Evolutionary conservation across 2,888 invertebrate species (phyloP).

Genomic region (Cataglyphis livida): DNA sequence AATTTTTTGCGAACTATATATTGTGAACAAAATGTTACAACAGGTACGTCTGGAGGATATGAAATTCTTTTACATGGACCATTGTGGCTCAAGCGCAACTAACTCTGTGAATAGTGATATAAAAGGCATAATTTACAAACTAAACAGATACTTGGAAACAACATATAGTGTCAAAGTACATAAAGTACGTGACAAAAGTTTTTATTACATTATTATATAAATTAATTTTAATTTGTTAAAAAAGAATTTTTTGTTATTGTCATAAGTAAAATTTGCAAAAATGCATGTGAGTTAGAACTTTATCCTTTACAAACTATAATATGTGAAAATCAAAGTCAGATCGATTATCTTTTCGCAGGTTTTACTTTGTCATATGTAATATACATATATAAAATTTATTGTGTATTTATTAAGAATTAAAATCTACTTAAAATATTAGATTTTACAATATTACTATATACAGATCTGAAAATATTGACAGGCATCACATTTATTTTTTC

Average conservation of each 20-base stretch:
- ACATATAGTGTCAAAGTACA: constrained; percentile 87
- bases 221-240: not conserved
- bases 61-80: constrained; percentile 93
- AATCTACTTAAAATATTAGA: not conserved
- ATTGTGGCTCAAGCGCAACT: constrained; percentile 90
- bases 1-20: not conserved
- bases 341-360: no score
- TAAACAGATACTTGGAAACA: constrained; percentile 87
- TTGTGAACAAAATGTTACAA: not conserved
- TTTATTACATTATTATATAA: constrained; percentile 2
- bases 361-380: no score
- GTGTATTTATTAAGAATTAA: not conserved
- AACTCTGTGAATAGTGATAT: constrained; percentile 88
- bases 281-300: no score
- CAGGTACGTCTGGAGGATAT: constrained; percentile 89
- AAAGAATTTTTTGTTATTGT: not conserved
- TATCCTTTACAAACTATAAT: no score
- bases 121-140: constrained; percentile 87
- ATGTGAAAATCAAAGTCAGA: no score
- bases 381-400: not conserved
- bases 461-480: not conserved
- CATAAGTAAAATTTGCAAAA: not conserved
- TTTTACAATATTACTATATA: not conserved
- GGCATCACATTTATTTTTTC: not conserved
- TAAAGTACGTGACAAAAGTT: constrained; percentile 85